These are phyloP conservation scores for Kryptolebias marmoratus DNA, from an alignment of 2,113 vertebrate genomes.

Conservation along the genomic window DNA sequence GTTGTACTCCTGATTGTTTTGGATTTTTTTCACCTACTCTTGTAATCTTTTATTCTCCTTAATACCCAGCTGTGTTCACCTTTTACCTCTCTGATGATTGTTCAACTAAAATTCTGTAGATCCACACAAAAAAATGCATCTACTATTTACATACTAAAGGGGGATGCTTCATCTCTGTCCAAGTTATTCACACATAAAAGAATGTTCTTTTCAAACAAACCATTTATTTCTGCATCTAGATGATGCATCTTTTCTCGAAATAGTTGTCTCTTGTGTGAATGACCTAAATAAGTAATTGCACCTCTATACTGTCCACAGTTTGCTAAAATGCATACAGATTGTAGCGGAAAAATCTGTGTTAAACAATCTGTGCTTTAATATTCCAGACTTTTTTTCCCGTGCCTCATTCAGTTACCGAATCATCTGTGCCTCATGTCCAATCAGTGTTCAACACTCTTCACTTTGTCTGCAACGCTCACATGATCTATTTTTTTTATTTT, in stretches of 20 bases:
- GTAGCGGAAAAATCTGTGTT: not conserved
- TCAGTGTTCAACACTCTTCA: not conserved
- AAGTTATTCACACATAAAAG: slow-evolving; percentile 34
- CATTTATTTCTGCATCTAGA: slow-evolving; percentile 43
- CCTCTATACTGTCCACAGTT: slow-evolving; percentile 44
- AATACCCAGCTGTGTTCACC: slow-evolving; percentile 5
- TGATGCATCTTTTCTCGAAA: slow-evolving; percentile 26
- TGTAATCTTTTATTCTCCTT: slow-evolving; percentile 7
- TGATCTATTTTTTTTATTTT: slow-evolving; percentile 6
- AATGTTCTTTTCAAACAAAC: slow-evolving; percentile 29
- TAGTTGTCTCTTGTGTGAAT: slow-evolving; percentile 22
- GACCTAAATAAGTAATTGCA: slow-evolving; percentile 55
- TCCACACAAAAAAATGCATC: slow-evolving; percentile 25
- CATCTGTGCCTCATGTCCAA: slow-evolving; percentile 12
- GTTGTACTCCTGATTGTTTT: not conserved
- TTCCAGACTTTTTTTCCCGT: not conserved
- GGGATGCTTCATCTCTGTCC: slow-evolving; percentile 11
- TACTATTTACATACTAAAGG: slow-evolving; percentile 12
- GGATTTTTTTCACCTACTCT: slow-evolving; percentile 26
- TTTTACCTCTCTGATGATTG: slow-evolving; percentile 22
- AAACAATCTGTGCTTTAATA: slow-evolving; percentile 19
- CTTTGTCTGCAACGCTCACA: slow-evolving; percentile 1
- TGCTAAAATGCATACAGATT: not conserved
- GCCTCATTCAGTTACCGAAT: slow-evolving; percentile 30
- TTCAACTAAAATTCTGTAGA: slow-evolving; percentile 7